phyloP scores from a whole-genome alignment of 2,888 invertebrate species.

The Nysson spinosus region DNA sequence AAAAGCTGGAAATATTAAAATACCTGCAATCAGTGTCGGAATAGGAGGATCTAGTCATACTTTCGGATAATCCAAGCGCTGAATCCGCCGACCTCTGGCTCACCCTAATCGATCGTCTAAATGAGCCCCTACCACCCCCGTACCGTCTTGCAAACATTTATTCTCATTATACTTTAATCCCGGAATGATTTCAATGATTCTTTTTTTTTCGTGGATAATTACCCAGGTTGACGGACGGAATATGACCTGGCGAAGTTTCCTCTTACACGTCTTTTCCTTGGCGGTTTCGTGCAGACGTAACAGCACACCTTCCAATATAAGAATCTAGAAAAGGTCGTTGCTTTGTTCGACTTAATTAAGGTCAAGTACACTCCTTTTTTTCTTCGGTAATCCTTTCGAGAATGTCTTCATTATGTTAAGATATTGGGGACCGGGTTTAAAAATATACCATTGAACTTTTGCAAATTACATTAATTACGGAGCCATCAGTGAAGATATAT shows the following conservation, averaged over 20 bases:
- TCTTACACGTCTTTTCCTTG: constrained; percentile 80
- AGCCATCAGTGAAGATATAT: no score
- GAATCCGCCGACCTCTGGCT: constrained; percentile 83
- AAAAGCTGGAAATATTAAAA: neutral
- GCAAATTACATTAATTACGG: no score
- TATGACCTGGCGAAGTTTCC: constrained; percentile 71
- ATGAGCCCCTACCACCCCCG: constrained; percentile 75
- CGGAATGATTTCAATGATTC: neutral
- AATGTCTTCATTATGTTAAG: no score
- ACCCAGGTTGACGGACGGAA: constrained; percentile 73
- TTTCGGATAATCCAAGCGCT: constrained; percentile 80
- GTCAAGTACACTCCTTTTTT: no score
- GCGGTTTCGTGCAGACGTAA: constrained; percentile 91
- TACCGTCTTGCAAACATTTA: constrained; percentile 74
- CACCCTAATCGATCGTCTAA: constrained; percentile 80
- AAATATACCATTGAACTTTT: no score
- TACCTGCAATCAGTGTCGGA: constrained; percentile 87
- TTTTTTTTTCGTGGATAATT: no score
- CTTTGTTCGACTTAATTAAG: no score
- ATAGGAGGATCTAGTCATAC: constrained; percentile 82
- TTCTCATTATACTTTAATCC: neutral
- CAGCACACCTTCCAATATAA: constrained; percentile 96
- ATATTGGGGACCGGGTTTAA: no score
- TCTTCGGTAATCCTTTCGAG: no score
- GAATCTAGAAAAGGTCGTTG: constrained; percentile 84